Evolutionary conservation across 1,140 invertebrate genomes (phyloP).

Genomic region (Tribolium madens): DNA sequence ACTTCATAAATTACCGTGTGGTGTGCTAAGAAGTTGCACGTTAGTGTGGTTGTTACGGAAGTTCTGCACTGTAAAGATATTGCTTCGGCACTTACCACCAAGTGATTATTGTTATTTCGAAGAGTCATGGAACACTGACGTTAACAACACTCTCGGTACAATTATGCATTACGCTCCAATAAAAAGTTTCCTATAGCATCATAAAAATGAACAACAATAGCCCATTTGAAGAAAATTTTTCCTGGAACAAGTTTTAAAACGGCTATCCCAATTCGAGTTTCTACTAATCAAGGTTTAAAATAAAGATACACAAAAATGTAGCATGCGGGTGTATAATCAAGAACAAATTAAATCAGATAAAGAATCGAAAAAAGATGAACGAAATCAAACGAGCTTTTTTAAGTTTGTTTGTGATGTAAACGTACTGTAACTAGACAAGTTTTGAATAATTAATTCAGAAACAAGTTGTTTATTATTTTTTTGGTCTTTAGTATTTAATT

Average conservation of each 20-base stretch:
- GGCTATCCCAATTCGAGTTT: neutral
- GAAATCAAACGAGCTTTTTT: neutral
- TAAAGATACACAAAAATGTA: neutral
- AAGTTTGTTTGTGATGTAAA: constrained; percentile 3
- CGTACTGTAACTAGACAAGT: neutral
- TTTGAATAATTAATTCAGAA: constrained; percentile 2
- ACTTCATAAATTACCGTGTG: constrained; percentile 17
- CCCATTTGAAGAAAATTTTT: neutral
- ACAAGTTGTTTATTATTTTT: neutral
- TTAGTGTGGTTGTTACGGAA: constrained; percentile 13
- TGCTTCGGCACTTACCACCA: neutral
- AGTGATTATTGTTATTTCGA: constrained; percentile 13
- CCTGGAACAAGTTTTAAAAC: neutral
- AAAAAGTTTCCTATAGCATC: neutral
- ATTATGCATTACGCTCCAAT: neutral
- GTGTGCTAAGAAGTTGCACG: constrained; percentile 2
- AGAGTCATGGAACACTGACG: constrained; percentile 1
- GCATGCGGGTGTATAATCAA: neutral
- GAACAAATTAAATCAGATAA: neutral
- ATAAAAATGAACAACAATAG: neutral
- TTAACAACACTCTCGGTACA: constrained; percentile 5
- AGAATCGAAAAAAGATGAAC: neutral
- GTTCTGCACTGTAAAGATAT: neutral
- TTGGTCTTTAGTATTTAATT: neutral
- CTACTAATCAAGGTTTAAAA: too few relatives aligned